A percentile compares a stretch with the other conserved stretches of the same genome.
Conservation (phyloP, 2,888 invertebrate species). For the Hypsopygia costalis region DNA sequence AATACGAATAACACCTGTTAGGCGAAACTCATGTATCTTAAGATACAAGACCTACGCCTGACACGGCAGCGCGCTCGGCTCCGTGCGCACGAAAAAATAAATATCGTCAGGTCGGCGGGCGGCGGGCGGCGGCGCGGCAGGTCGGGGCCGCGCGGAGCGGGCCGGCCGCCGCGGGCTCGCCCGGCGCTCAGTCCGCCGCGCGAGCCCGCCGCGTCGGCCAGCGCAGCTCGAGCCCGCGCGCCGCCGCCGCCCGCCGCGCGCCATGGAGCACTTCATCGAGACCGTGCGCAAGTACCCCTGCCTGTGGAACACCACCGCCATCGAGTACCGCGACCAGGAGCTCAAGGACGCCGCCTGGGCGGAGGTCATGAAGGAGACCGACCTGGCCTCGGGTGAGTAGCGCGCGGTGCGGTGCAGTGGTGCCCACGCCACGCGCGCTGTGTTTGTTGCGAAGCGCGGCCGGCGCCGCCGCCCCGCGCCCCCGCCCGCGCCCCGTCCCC, state of each 20-base stretch:
- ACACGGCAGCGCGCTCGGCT: no score
- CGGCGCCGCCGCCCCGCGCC: no score
- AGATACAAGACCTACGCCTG: no score
- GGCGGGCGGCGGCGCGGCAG: slow-evolving; percentile 12
- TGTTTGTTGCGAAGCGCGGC: no score
- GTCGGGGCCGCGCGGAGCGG: slow-evolving; percentile 19
- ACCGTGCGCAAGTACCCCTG: slow-evolving; percentile 70
- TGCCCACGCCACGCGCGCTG: slow-evolving; percentile 61
- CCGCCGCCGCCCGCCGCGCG: slow-evolving; percentile 24
- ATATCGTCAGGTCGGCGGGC: background rate
- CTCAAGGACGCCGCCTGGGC: slow-evolving; percentile 74
- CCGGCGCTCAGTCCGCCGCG: slow-evolving; percentile 21
- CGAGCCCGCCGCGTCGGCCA: slow-evolving; percentile 28
- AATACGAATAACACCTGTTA: no score
- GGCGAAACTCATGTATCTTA: no score
- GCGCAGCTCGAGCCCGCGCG: slow-evolving; percentile 25
- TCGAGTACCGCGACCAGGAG: slow-evolving; percentile 75
- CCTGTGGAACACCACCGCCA: slow-evolving; percentile 71
- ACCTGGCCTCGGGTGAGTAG: slow-evolving; percentile 61
- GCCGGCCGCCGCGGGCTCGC: slow-evolving; percentile 17
- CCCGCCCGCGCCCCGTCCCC: slow-evolving; percentile 38
- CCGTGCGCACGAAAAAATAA: no score
- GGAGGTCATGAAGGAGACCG: slow-evolving; percentile 71
- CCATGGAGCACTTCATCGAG: slow-evolving; percentile 69
- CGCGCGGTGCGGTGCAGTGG: slow-evolving; percentile 75